Evolutionary conservation across 2,888 invertebrate species (phyloP).

Genomic region (Acanthococcus lagerstroemiae): DNA sequence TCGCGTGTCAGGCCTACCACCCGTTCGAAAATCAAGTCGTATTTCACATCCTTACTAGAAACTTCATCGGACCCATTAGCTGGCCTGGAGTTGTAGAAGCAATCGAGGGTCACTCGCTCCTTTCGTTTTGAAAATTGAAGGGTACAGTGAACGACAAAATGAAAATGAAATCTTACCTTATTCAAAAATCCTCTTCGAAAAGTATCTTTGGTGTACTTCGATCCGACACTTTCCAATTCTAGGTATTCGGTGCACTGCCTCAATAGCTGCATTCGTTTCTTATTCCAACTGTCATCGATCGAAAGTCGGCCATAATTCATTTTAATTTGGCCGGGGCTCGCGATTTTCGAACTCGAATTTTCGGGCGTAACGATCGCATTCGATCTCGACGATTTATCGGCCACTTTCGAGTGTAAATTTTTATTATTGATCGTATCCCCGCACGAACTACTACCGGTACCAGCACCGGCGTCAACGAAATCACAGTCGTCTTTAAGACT

Average conservation of each 20-base stretch:
- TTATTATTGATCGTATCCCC: neutral
- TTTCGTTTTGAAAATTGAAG: too few relatives aligned
- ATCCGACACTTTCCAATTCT: constrained; percentile 46
- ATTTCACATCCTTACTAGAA: too few relatives aligned
- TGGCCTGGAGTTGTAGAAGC: too few relatives aligned
- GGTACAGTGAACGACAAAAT: too few relatives aligned
- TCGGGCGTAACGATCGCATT: neutral
- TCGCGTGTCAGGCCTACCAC: too few relatives aligned
- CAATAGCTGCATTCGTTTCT: constrained; percentile 50
- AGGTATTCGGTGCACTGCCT: constrained; percentile 57
- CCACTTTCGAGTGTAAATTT: too few relatives aligned
- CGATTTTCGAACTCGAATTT: neutral
- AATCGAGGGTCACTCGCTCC: too few relatives aligned
- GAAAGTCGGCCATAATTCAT: constrained; percentile 45
- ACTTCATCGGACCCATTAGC: too few relatives aligned
- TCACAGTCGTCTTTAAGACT: constrained; percentile 24
- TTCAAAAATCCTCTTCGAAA: constrained; percentile 57
- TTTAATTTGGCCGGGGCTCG: neutral
- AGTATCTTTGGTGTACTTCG: constrained; percentile 52
- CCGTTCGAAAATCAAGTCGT: too few relatives aligned
- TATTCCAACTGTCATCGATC: constrained; percentile 56
- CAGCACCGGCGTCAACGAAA: neutral
- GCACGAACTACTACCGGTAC: neutral
- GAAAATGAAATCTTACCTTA: constrained; percentile 48
- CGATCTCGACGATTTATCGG: too few relatives aligned